Evolutionary conservation across 2,888 invertebrate species (phyloP).

Genomic region (Leptopilina syphax): DNA sequence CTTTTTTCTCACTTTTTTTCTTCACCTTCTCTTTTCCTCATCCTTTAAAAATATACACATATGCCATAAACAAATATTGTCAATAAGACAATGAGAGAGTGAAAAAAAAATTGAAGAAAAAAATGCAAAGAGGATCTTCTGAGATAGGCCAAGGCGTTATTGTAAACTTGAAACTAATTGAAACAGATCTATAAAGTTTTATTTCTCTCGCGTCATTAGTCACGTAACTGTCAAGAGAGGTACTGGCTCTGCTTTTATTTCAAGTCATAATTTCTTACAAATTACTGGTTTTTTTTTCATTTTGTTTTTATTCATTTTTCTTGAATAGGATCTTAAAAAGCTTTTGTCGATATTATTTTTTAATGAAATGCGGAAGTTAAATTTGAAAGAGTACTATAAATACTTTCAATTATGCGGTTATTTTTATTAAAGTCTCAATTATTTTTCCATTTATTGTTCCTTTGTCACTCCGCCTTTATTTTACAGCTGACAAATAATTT

Average conservation of each 20-base stretch:
- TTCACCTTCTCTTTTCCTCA: neutral
- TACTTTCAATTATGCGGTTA: neutral
- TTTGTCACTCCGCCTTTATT: too few species aligned
- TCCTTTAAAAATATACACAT: too few species aligned
- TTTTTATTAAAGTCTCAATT: neutral
- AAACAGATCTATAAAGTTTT: conserved; percentile 31
- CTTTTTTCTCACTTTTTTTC: neutral
- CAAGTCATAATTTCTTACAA: conserved; percentile 4
- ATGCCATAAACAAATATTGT: neutral
- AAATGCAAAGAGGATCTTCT: neutral
- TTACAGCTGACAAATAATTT: too few species aligned
- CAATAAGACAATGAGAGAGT: neutral
- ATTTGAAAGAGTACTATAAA: conserved; percentile 24
- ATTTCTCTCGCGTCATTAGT: conserved; percentile 20
- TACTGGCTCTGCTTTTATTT: conserved; percentile 19
- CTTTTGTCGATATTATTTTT: neutral
- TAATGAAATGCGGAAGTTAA: conserved; percentile 30
- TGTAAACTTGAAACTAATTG: conserved; percentile 40
- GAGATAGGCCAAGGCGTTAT: conserved; percentile 22
- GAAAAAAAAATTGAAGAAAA: neutral
- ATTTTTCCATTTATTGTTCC: too few species aligned
- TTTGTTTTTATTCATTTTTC: neutral
- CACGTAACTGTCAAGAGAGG: neutral
- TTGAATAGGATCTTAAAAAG: conserved; percentile 14
- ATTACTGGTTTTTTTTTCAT: neutral